Evolutionary conservation across 2,888 invertebrate genomes (phyloP), one percentile per base, ranked within the genome.

Genomic region (Eristalis arbustorum): DNA sequence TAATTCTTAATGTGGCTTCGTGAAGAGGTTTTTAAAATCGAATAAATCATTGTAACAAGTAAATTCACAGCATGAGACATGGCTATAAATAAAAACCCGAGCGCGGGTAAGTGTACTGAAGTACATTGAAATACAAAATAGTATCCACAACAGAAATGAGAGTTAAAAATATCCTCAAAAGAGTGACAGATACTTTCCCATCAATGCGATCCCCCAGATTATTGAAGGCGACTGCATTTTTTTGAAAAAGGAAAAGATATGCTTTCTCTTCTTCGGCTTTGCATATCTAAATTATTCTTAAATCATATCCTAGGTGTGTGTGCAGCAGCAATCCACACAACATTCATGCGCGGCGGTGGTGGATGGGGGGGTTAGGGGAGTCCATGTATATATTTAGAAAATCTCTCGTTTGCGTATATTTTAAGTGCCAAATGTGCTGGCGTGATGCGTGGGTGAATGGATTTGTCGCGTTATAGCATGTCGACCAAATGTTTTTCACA

Each of bases 11-110:
- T 89, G 85, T 88, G 85, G 88, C 81, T 85, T 79, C 88, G 85
- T 81, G 85, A 83, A 88, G 87, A 80, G 89, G 91, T 91, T 91
- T 89, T 92, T 91, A 91, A 91, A 91, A 90, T 91, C 90, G 90
- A 91, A 91, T 92, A 91, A 91, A 92, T 92, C 92, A 92, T 91
- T 89, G 89, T 90, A 90, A 90, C 91, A 91, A 91, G 90, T 90
- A 89, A 90, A 90, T 89, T 90, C 91, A 91, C 91, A 91, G 91
- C 91, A 91, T 91, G 91, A 91, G 91, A 91, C 90, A 91, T 90
- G 90, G 89, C 91, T 91, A 91, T 91, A 91, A 91, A 91, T 91
- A 91, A 89, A 88, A 82, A 77, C 77, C 25, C 67, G 49, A 49
- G 49, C 18, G 81, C 84, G 76, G 76, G 76, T 80, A 74, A 71